Evolutionary conservation across 1,140 invertebrate genomes (phyloP), one percentile per base, ranked within the genome.

Genomic region (Pristionchus pacificus): DNA sequence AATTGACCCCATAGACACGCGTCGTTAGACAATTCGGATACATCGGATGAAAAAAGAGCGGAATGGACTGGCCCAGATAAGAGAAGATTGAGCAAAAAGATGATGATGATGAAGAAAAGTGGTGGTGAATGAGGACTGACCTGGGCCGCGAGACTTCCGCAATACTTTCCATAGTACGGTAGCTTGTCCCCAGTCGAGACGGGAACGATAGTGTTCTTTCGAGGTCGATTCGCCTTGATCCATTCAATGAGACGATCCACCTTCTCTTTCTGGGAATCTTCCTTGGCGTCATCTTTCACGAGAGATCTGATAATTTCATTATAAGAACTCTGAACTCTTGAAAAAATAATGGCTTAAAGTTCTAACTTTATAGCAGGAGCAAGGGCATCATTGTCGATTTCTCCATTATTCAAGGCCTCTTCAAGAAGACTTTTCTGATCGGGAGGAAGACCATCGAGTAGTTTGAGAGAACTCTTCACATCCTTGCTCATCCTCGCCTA

Each of bases 141-240:
- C 24, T 55, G 60, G 31, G 25, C 10, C 10, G 27, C 74, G 65
- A 82, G 82, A 63, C 75, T 77, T 27, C 80, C 80, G 67, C 78
- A 80, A 60, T 82, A 82, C 55, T 71, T 73, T 13, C 80, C 80
- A 68, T 81, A 82, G 70, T 82, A 82, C 6, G 80, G 80, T 28
- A 82, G 63, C 49, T 82, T 79, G 28, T 83, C 80, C 14, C 71
- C 67, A 30, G 73, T 71, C 2, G 69, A 24, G 25, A 27, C 70
- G 58, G 15, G 31, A 58, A 71, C 64, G 27, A 60, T 64, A 28
- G 29, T 63, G 19, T 63, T 73, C 65, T 77, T 83, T 31, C 28
- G 60, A 2, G 80, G 80, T 58, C 80, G 71, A 38, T 82, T 82
- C 60, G 84, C 80, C 60, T 81, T 74, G 32, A 82, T 82, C 80